Evolutionary conservation across 2,888 invertebrate species (phyloP), one percentile per base, ranked within the genome.

Genomic region (Lymantria monacha): DNA sequence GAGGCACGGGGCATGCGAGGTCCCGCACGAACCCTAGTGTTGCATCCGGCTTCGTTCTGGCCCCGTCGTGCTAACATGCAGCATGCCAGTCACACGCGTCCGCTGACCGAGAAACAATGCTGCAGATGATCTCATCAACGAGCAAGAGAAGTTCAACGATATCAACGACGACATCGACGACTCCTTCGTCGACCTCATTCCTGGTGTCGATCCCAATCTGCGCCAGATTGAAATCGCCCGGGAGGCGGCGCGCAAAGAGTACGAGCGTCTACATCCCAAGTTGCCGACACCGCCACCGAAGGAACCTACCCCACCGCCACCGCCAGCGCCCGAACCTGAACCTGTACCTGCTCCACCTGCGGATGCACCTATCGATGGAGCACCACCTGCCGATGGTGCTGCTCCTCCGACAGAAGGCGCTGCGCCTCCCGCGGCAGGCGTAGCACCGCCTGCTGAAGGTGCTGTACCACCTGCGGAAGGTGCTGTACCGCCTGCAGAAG

Each of bases 141-240:
- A 96, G 90, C 97, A 96, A 93, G 97, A 98, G 93, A 95, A 95
- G 90, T 98, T 95, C 94, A 97, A 97, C 92, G 94, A 95, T 85
- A 96, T 98, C 91, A 96, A 96, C 74, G 96, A 97, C 87, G 97
- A 96, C 92, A 94, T 98, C 93, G 98, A 98, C 92, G 93, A 95
- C 85, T 97, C 98, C 70, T 97, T 98, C 93, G 95, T 96, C 79
- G 97, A 98, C 87, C 92, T 95, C 72, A 93, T 94, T 84, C 92
- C 92, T 50, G 93, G 93, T 70, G 92, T 93, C 63, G 88, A 91
- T 70, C 89, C 92, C 69, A 88, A 75, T 59, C 59, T 59, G 53
- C 79, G 77, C 49, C 90, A 90, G 77, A 36, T 73, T 49, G 44
- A 12, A 37, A 47, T 44, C 48, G 51, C 49, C 43, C 52, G 55